Conservation (phyloP, 1,140 invertebrate species). For the Pogonognathellus flavescens region DNA sequence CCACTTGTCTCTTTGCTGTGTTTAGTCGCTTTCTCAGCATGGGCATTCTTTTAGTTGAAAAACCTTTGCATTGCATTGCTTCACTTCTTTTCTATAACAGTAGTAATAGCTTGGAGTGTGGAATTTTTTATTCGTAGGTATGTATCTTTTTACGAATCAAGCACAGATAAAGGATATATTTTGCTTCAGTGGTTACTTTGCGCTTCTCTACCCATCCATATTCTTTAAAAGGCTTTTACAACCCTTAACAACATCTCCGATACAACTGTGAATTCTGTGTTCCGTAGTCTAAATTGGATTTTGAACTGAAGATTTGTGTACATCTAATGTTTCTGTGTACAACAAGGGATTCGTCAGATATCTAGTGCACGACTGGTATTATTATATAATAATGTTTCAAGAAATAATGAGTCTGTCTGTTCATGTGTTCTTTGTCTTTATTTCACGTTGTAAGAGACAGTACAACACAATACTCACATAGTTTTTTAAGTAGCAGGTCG, state of each 20-base stretch:
- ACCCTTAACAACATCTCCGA: not conserved
- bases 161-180: conserved; percentile 11
- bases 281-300: not conserved
- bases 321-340: not conserved
- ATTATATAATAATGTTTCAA: too few species aligned
- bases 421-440: too few species aligned
- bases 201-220: not conserved
- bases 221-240: not conserved
- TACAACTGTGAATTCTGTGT: conserved; percentile 18
- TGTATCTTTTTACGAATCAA: not conserved
- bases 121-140: not conserved
- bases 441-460: too few species aligned
- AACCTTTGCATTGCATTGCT: not conserved
- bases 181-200: not conserved
- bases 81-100: not conserved
- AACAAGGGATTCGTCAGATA: too few species aligned
- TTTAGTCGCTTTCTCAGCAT: conserved; percentile 29
- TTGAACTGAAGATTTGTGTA: not conserved
- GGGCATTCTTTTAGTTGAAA: conserved; percentile 27
- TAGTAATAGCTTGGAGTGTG: not conserved
- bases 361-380: too few species aligned
- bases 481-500: too few species aligned
- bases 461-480: too few species aligned
- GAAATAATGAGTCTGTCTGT: too few species aligned
- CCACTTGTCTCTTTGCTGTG: not conserved